Conservation (phyloP, 2,113 vertebrate genomes). For the Tauraco erythrolophus region DNA sequence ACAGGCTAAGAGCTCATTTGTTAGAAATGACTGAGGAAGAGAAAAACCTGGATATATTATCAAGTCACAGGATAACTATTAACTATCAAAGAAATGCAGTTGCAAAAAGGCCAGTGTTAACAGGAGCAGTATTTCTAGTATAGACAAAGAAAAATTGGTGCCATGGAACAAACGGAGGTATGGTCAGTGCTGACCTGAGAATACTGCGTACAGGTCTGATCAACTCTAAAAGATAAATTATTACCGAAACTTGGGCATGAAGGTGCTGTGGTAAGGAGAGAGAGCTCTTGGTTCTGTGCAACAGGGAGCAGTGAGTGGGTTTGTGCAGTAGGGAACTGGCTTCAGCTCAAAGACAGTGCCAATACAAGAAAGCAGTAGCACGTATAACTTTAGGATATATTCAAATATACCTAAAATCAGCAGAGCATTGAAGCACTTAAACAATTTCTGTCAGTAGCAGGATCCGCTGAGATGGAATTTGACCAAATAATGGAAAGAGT, state of each 20-base stretch:
- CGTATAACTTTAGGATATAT: background rate
- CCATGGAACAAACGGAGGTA: background rate
- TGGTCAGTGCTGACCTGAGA: background rate
- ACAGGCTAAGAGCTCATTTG: constrained; percentile 20
- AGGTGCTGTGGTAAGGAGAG: background rate
- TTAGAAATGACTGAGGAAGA: constrained; percentile 39
- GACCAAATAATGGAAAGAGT: background rate
- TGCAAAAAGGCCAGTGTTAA: background rate
- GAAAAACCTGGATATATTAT: constrained; percentile 4
- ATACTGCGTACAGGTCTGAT: background rate
- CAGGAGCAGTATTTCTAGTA: background rate
- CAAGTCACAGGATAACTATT: constrained; percentile 19
- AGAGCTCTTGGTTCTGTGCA: rapidly evolving
- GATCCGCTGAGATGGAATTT: background rate
- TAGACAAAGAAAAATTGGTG: background rate
- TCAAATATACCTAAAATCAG: background rate
- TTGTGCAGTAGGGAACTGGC: background rate
- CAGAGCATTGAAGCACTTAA: background rate
- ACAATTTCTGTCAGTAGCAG: background rate
- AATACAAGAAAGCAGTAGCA: background rate
- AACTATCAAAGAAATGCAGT: background rate
- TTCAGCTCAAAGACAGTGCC: background rate
- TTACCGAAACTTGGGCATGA: background rate
- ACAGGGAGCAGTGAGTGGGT: background rate
- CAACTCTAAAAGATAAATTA: background rate